Conservation (phyloP, 1,140 invertebrate genomes). For the Lasioglossum baleicum region DNA sequence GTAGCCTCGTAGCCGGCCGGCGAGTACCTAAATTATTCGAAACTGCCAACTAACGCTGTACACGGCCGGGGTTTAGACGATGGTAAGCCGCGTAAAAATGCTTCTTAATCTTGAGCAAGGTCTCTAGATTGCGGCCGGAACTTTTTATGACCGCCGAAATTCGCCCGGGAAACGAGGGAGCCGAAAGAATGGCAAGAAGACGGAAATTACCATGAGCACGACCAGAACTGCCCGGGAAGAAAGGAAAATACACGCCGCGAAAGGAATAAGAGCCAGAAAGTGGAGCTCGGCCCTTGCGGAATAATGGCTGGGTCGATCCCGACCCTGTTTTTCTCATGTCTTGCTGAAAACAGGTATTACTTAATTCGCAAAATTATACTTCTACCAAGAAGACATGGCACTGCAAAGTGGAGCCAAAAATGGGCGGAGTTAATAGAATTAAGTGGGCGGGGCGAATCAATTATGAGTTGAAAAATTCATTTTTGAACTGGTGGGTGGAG, state of each 20-base stretch:
- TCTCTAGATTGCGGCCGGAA: conserved; percentile 28
- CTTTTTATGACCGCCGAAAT: conserved; percentile 33
- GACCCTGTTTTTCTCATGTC: too few species aligned
- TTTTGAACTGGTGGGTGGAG: too few species aligned
- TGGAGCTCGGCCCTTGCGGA: too few species aligned
- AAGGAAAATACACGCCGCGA: neutral
- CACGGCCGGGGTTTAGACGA: neutral
- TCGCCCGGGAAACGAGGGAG: neutral
- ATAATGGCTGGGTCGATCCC: too few species aligned
- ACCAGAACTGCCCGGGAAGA: neutral
- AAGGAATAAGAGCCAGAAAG: too few species aligned
- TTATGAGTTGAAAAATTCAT: too few species aligned
- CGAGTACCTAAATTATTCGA: conserved; percentile 37
- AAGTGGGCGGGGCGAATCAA: too few species aligned
- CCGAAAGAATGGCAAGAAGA: neutral
- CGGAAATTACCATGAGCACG: neutral
- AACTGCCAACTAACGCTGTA: conserved; percentile 24
- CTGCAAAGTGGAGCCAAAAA: too few species aligned
- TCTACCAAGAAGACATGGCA: too few species aligned
- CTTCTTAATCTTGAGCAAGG: conserved; percentile 33
- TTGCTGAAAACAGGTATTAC: too few species aligned
- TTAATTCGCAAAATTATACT: too few species aligned
- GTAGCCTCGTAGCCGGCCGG: neutral
- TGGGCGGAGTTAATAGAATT: too few species aligned
- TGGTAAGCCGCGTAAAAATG: conserved; percentile 34